phyloP scores from a whole-genome alignment of 2,113 vertebrate species.

The Eclectus roratus region DNA sequence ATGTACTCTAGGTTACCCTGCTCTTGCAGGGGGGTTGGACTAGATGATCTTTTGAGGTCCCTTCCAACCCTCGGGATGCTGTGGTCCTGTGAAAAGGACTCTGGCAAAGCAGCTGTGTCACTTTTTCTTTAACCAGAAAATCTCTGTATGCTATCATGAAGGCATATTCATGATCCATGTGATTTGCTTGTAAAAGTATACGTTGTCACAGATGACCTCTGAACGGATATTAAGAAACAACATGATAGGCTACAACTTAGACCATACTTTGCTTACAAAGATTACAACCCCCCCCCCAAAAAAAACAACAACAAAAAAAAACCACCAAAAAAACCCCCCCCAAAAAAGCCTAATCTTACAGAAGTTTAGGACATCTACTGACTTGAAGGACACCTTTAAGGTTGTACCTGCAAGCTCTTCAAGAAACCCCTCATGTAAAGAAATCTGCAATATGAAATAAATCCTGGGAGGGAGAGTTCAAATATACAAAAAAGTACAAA shows the following conservation, averaged over 20 bases:
- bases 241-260: not conserved
- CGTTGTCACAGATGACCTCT: not conserved
- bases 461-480: not conserved
- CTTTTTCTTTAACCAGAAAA: not conserved
- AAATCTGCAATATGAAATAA: too few relatives aligned
- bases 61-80: too few relatives aligned
- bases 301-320: not conserved
- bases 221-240: not conserved
- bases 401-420: not conserved
- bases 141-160: not conserved
- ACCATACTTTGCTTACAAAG: not conserved
- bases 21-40: too few relatives aligned
- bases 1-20: too few relatives aligned
- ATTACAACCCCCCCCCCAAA: not conserved
- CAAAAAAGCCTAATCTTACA: not conserved
- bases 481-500: slow-evolving; percentile 57
- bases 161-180: not conserved
- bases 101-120: not conserved
- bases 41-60: too few relatives aligned
- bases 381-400: slow-evolving; percentile 45
- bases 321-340: not conserved
- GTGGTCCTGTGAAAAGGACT: not conserved
- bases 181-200: not conserved
- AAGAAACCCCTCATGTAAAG: not conserved
- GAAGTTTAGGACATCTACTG: not conserved